Conservation (phyloP, 2,113 vertebrate species). For the Peromyscus leucopus region DNA sequence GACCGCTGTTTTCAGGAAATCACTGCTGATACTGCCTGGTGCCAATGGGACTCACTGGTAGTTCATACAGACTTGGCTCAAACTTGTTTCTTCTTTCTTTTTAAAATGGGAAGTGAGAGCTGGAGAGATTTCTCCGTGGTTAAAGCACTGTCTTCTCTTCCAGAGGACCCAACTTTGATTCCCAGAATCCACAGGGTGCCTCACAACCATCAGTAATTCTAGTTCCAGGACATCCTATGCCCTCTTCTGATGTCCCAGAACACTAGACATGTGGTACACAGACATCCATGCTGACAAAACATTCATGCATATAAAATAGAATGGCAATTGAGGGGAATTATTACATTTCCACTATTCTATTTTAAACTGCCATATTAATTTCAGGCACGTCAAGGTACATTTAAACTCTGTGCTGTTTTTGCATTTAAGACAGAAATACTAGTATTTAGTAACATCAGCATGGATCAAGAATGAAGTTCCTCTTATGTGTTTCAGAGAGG, state of each 20-base stretch:
- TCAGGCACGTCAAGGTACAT: not conserved
- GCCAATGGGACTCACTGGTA: rapidly evolving
- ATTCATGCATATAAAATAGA: not conserved
- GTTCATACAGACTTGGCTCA: not conserved
- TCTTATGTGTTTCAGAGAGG: not conserved
- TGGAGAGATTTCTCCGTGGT: not conserved
- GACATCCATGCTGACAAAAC: not conserved
- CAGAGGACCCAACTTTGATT: not conserved
- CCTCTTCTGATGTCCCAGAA: not conserved
- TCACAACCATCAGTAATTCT: not conserved
- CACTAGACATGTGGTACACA: not conserved
- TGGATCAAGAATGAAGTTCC: not conserved
- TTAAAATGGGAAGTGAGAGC: not conserved
- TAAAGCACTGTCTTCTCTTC: not conserved
- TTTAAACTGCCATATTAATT: not conserved
- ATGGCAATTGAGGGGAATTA: not conserved
- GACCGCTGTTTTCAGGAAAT: not conserved
- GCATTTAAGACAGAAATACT: conserved; percentile 3
- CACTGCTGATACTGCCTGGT: not conserved
- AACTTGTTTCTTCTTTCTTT: not conserved
- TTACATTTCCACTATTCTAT: not conserved
- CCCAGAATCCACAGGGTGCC: not conserved
- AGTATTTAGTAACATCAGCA: not conserved
- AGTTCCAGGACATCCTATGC: not conserved
- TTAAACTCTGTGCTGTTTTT: conserved; percentile 37